These are phyloP conservation scores for Azemiops feae DNA, from an alignment of 2,113 vertebrate genomes.

Conservation along the genomic window DNA sequence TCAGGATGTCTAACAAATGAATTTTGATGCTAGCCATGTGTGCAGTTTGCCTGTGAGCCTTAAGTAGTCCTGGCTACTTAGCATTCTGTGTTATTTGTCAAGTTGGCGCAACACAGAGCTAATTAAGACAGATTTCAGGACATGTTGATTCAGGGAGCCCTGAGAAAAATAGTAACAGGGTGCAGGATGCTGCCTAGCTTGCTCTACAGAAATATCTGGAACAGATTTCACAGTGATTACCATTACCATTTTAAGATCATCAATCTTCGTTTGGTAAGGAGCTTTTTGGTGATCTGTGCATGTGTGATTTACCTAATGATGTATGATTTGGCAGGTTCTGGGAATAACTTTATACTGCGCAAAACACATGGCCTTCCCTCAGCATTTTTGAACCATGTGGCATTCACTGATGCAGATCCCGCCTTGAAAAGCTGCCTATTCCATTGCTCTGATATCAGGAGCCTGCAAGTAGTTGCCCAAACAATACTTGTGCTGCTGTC, in stretches of 20 bases:
- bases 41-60: not conserved
- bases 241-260: not conserved
- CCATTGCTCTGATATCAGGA: not conserved
- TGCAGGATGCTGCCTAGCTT: not conserved
- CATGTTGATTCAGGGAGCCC: not conserved
- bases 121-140: not conserved
- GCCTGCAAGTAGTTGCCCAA: not conserved
- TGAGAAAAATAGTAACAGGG: not conserved
- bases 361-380: not conserved
- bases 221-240: not conserved
- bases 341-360: too few relatives aligned
- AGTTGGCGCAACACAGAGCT: not conserved
- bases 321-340: not conserved
- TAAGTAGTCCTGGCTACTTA: not conserved
- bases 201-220: not conserved
- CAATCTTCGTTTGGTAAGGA: not conserved
- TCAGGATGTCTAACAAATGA: not conserved
- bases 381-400: not conserved
- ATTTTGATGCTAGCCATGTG: not conserved
- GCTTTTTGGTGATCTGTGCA: not conserved
- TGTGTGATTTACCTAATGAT: not conserved
- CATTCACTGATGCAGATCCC: not conserved
- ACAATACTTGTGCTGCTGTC: not conserved
- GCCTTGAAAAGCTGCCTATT: not conserved
- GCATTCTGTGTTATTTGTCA: not conserved